Conservation (phyloP, 2,113 vertebrate genomes). For the Calypte anna region DNA sequence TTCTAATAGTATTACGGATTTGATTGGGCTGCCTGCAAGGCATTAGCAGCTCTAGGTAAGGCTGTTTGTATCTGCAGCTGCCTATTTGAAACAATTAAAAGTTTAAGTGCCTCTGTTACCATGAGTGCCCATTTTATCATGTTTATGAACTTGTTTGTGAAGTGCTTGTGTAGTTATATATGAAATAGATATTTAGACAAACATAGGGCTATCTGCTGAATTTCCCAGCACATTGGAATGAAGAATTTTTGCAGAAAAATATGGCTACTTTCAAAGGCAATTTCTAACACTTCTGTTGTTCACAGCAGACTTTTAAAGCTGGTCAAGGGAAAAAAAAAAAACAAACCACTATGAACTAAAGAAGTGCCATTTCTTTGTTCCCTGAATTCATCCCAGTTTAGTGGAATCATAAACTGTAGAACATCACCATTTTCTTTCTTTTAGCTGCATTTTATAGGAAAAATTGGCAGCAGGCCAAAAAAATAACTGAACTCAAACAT, state of each 20-base stretch:
- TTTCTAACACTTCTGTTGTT: conserved; percentile 6
- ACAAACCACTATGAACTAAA: neutral
- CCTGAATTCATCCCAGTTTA: neutral
- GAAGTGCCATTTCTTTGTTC: conserved; percentile 12
- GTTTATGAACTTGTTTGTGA: neutral
- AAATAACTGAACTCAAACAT: neutral
- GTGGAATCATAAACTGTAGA: neutral
- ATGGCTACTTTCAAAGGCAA: neutral
- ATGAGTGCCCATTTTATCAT: neutral
- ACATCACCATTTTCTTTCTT: neutral
- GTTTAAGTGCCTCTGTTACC: neutral
- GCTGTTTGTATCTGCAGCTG: neutral
- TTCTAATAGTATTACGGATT: neutral
- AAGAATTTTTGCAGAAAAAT: conserved; percentile 8
- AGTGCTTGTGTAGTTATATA: neutral
- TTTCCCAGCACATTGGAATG: neutral
- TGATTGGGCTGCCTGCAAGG: neutral
- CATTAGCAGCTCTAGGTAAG: neutral
- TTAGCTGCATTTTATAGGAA: neutral
- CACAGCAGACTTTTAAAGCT: conserved; percentile 9
- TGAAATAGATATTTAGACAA: neutral
- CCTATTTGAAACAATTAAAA: conserved; percentile 1
- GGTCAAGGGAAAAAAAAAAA: neutral
- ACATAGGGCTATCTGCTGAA: neutral
- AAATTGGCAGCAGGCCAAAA: neutral